These are phyloP conservation scores for Phataginus tricuspis DNA, from an alignment of 2,797 vertebrate genomes.

Conservation along the genomic window DNA sequence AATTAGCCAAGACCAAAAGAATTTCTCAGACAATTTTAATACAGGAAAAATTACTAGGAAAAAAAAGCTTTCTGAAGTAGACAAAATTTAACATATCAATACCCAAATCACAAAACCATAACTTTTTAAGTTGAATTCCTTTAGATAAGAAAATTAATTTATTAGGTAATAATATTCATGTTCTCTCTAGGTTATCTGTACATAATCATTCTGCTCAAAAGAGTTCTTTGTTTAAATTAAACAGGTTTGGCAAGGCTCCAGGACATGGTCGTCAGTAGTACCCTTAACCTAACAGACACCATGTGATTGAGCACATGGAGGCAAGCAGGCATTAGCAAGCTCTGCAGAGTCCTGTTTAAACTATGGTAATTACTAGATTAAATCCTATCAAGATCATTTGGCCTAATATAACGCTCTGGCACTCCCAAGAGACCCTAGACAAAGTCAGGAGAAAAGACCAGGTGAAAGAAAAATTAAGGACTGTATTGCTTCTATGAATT, in stretches of 20 bases:
- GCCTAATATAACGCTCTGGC: neutral
- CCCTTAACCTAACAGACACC: neutral
- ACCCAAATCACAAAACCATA: neutral
- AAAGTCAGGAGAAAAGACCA: neutral
- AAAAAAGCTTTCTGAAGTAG: neutral
- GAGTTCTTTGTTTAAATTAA: constrained; percentile 34
- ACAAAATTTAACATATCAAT: neutral
- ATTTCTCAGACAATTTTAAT: constrained; percentile 11
- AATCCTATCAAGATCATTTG: neutral
- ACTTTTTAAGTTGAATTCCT: neutral
- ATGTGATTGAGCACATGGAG: neutral
- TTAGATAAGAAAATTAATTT: constrained; percentile 20
- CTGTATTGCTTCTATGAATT: constrained; percentile 17
- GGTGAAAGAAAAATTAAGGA: neutral
- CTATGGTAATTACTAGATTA: neutral
- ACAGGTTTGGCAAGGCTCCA: neutral
- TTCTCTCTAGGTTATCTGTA: neutral
- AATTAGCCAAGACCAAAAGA: neutral
- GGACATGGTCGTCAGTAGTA: neutral
- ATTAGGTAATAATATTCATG: neutral
- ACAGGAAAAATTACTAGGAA: neutral
- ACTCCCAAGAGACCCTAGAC: neutral
- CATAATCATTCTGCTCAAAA: neutral
- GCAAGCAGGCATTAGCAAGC: neutral
- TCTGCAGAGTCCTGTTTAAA: neutral